A percentile compares a stretch with the other conserved stretches of the same genome.
Conservation (phyloP, 1,140 invertebrate species). For the Portunus trituberculatus region DNA sequence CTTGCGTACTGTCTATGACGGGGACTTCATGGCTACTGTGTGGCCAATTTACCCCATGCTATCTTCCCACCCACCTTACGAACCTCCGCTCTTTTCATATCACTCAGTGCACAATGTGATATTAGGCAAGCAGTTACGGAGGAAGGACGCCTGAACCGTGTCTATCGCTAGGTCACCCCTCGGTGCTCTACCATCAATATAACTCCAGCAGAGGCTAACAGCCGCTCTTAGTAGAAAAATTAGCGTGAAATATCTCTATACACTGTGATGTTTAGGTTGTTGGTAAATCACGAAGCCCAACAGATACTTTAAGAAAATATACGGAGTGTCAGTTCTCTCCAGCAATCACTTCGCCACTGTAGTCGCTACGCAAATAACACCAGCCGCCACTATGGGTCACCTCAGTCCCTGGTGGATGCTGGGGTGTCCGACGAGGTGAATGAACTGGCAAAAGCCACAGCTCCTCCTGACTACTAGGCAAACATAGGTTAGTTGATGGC, state of each 20-base stretch:
- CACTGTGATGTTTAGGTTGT: not conserved
- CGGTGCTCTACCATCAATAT: not conserved
- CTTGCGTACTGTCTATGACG: slow-evolving; percentile 53
- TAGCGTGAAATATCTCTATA: not conserved
- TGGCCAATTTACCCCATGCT: slow-evolving; percentile 16
- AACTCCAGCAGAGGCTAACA: slow-evolving; percentile 36
- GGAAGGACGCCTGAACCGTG: slow-evolving; percentile 34
- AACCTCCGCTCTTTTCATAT: slow-evolving; percentile 46
- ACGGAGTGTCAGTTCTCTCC: not conserved
- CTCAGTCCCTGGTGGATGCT: not conserved
- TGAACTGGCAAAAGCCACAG: not conserved
- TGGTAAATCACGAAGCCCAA: not conserved
- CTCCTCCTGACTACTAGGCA: not conserved
- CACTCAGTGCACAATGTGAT: slow-evolving; percentile 74
- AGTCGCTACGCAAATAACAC: not conserved
- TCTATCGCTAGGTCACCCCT: not conserved
- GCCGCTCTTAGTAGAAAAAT: not conserved
- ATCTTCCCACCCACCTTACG: slow-evolving; percentile 55
- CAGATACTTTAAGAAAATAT: not conserved
- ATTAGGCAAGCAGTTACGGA: slow-evolving; percentile 62
- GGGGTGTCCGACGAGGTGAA: not conserved
- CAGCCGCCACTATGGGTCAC: not conserved
- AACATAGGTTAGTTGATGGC: not conserved
- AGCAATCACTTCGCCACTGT: not conserved
- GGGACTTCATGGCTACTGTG: slow-evolving; percentile 50